phyloP scores from a whole-genome alignment of 2,797 vertebrate species.

The Rousettus madagascariensis region DNA sequence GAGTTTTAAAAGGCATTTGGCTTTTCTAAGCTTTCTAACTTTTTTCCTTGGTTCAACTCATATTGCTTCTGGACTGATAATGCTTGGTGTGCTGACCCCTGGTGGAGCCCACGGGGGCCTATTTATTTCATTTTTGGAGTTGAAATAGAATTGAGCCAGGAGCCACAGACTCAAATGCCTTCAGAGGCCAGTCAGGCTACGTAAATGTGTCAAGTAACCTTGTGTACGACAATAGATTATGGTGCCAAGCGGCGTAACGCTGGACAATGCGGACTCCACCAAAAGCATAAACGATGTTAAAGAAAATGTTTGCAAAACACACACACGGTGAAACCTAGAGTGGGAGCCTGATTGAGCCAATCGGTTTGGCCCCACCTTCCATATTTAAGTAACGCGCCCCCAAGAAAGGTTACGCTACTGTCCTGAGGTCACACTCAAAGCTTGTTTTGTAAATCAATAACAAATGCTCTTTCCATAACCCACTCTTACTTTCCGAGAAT shows the following conservation, averaged over 20 bases:
- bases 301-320: background rate
- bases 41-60: background rate
- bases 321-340: background rate
- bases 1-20: background rate
- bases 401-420: background rate
- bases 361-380: background rate
- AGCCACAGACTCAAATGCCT: background rate
- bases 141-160: background rate
- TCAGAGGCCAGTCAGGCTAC: background rate
- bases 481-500: conserved; percentile 6
- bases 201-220: background rate
- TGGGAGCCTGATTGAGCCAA: background rate
- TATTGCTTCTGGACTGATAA: background rate
- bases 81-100: conserved; percentile 70
- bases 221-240: background rate
- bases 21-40: background rate
- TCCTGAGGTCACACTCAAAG: background rate
- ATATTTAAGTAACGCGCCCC: background rate
- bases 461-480: background rate
- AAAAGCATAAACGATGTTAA: background rate
- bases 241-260: background rate
- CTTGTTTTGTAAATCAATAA: background rate
- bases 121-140: conserved; percentile 3
- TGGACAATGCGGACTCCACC: background rate
- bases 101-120: conserved; percentile 48